Evolutionary conservation across 2,797 vertebrate species (phyloP).

Genomic region (Leucoraja ocellata): DNA sequence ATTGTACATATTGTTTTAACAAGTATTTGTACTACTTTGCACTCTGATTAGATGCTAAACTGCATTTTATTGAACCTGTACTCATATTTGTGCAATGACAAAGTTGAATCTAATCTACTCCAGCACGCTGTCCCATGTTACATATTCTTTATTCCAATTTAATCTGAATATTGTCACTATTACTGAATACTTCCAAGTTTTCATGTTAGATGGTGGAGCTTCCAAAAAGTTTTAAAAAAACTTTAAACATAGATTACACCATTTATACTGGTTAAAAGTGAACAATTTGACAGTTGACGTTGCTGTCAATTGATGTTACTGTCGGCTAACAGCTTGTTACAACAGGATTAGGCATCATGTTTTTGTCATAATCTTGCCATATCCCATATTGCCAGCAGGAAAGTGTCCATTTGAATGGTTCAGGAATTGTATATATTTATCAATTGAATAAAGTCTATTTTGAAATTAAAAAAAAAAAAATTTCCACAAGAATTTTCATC

Average conservation of each 20-base stretch:
- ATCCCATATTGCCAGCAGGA: too few species aligned
- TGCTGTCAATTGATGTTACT: background rate
- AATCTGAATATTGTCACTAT: background rate
- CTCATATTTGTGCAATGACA: too few species aligned
- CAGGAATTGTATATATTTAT: too few species aligned
- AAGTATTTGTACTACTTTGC: too few species aligned
- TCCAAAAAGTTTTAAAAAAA: background rate
- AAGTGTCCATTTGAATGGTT: background rate
- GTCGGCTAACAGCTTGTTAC: background rate
- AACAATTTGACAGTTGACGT: background rate
- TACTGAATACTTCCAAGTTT: background rate
- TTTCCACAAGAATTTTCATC: background rate
- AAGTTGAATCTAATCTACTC: too few species aligned
- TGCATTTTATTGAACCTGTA: too few species aligned
- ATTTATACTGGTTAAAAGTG: background rate
- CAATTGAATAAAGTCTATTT: too few species aligned
- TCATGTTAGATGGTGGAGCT: background rate
- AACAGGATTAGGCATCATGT: background rate
- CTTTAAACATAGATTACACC: background rate
- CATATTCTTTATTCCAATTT: background rate
- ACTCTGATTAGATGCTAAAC: too few species aligned
- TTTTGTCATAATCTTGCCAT: background rate
- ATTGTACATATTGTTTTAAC: too few species aligned
- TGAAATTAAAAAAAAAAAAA: too few species aligned
- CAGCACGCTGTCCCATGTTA: too few species aligned